Conservation (phyloP, 2,888 invertebrate species). For the Dermolepida albohirtum region DNA sequence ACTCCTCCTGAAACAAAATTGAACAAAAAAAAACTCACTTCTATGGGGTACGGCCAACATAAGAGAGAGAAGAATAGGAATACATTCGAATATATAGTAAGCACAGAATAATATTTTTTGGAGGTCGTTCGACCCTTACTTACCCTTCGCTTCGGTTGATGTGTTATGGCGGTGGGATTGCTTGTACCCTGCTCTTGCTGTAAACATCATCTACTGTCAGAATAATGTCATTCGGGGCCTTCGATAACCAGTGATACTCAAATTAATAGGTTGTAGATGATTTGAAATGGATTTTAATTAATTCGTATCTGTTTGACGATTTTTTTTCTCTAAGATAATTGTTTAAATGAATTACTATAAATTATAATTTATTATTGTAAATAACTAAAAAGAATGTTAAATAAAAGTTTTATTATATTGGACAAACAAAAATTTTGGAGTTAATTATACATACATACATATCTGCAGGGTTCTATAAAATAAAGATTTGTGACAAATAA, state of each 20-base stretch:
- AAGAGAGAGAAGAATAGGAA: background rate
- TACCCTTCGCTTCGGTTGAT: conserved; percentile 59
- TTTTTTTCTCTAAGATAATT: no score
- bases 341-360: no score
- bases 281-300: conserved; percentile 46
- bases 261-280: background rate
- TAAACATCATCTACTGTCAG: conserved; percentile 58
- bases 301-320: conserved; percentile 29
- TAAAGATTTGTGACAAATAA: no score
- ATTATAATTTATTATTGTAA: no score
- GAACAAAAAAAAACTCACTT: conserved; percentile 6
- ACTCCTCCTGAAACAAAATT: conserved; percentile 60
- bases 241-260: conserved; percentile 33
- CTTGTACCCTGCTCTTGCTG: conserved; percentile 59
- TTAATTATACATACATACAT: no score
- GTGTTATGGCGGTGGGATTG: conserved; percentile 54
- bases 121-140: conserved; percentile 48
- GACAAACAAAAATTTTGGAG: no score
- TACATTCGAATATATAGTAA: conserved; percentile 2
- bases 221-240: conserved; percentile 45
- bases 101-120: conserved; percentile 5
- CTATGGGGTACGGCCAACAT: background rate
- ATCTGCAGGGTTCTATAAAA: no score
- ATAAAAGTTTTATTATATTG: no score
- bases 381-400: no score